Evolutionary conservation across 2,888 invertebrate genomes (phyloP).

Genomic region (Drosophila falleni): DNA sequence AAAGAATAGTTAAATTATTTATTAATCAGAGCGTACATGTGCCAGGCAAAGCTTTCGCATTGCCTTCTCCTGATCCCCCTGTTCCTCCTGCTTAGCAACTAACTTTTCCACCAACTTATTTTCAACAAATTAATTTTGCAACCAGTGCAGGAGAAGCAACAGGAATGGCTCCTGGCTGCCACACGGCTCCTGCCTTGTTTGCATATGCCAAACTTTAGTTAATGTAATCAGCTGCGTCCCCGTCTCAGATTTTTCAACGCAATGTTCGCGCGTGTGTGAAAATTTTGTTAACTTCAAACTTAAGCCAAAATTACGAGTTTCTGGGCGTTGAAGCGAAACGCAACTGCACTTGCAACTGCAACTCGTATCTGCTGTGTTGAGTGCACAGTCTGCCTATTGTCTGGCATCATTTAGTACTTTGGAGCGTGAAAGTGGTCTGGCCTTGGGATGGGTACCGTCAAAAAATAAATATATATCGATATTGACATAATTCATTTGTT

Average conservation of each 20-base stretch:
- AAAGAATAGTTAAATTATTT: slow-evolving; percentile 46
- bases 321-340: slow-evolving; percentile 51
- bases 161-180: slow-evolving; percentile 7
- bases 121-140: slow-evolving; percentile 82
- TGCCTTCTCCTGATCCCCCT: not conserved
- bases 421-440: slow-evolving; percentile 52
- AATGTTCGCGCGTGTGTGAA: slow-evolving; percentile 54
- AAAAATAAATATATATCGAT: not conserved
- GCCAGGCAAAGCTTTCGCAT: slow-evolving; percentile 25
- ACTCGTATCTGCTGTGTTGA: not conserved
- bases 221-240: slow-evolving; percentile 83
- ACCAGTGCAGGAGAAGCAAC: slow-evolving; percentile 40
- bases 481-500: not conserved
- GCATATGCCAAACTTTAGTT: slow-evolving; percentile 78
- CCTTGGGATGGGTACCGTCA: not conserved
- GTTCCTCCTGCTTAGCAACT: slow-evolving; percentile 20
- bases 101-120: slow-evolving; percentile 79
- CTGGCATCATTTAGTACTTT: slow-evolving; percentile 45
- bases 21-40: slow-evolving; percentile 55
- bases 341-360: slow-evolving; percentile 11
- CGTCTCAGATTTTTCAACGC: slow-evolving; percentile 44
- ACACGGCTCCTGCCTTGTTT: slow-evolving; percentile 40
- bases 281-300: slow-evolving; percentile 77
- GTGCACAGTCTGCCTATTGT: slow-evolving; percentile 4
- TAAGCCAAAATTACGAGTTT: slow-evolving; percentile 70